A percentile compares a stretch with the other conserved stretches of the same genome.
phyloP scores from a whole-genome alignment of 2,113 vertebrate species.

The Ailurus styani region DNA sequence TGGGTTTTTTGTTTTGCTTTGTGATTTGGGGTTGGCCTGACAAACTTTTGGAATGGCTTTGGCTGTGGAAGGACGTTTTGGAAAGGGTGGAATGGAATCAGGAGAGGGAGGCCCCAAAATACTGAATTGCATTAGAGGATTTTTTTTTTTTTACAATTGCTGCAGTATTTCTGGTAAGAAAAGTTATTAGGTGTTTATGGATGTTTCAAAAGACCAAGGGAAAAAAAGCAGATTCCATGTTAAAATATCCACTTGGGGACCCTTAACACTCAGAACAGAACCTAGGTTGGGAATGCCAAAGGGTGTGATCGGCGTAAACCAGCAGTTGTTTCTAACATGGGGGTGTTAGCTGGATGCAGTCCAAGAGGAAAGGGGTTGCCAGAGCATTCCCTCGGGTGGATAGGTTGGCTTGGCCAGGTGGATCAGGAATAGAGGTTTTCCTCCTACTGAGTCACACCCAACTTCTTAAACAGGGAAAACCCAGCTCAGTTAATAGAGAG shows the following conservation, averaged over 20 bases:
- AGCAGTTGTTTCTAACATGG: background rate
- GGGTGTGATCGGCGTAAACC: slow-evolving; percentile 41
- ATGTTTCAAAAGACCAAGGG: slow-evolving; percentile 71
- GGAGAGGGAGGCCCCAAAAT: background rate
- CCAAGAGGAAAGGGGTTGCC: slow-evolving; percentile 25
- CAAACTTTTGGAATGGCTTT: slow-evolving; percentile 33
- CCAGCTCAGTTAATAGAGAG: background rate
- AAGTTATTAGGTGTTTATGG: slow-evolving; percentile 78
- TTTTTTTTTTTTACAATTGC: slow-evolving; percentile 41
- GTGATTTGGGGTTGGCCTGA: slow-evolving; percentile 23
- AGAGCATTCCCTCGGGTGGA: background rate
- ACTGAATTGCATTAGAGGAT: slow-evolving; percentile 40
- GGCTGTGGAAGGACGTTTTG: slow-evolving; percentile 13
- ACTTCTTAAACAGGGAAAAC: background rate
- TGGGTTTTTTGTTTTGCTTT: slow-evolving; percentile 27
- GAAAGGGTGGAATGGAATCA: background rate
- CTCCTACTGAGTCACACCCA: background rate
- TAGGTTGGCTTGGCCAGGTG: background rate
- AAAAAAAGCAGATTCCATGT: slow-evolving; percentile 58
- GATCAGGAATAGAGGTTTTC: background rate
- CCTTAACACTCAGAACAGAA: slow-evolving; percentile 71
- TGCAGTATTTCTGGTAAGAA: slow-evolving; percentile 75
- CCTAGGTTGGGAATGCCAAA: slow-evolving; percentile 41
- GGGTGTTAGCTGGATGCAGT: background rate
- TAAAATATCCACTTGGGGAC: slow-evolving; percentile 67